Evolutionary conservation across 2,113 vertebrate genomes (phyloP), one percentile per base, ranked within the genome.

Genomic region (Cyanoderma ruficeps): DNA sequence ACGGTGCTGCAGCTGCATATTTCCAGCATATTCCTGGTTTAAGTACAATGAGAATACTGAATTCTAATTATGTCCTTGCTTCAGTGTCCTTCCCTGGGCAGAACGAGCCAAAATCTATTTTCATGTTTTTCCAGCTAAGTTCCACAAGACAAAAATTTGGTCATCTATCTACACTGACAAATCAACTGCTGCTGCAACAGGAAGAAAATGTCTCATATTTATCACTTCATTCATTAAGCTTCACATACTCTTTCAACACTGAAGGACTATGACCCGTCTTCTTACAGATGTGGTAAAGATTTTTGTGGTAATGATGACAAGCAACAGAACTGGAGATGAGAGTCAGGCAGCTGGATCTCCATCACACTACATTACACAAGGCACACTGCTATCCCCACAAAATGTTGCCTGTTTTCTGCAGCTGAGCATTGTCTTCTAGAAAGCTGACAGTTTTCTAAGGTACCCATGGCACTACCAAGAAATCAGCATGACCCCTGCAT

Each of bases 1-100:
- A 71, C 1, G 0, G 69, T 76, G 83, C 90, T 93, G 96, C 96
- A 96, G 94, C 96, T 96, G 96, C 83, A 75, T 89, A 89, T 95
- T 89, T 95, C 83, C 80, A 90, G 83, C 85, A 81, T 89, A 95
- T 76, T 96, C 83, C 93, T 96, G 80, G 49, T 93, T 90, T 83
- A 96, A 88, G 90, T 41, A 96, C 92, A 97, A 96, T 71, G 69
- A 92, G 79, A 94, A 95, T 85, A 94, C 33, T 94, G 93, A 93
- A 95, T 96, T 90, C 88, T 90, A 95, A 96, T 90, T 70, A 89
- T 28, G 49, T 75, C 13, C 61, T 27, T 1, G 2, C 49, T 91
- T 89, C 89, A 23, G 53, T 50, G 57, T 93, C 96, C 77, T 83
- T 91, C 56, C 79, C 64, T 88, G 82, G 47, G 63, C 37, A 83